Percentiles rank a stretch among this genome's conserved stretches.
phyloP scores from a whole-genome alignment of 2,113 vertebrate species.

The Isurus oxyrinchus region DNA sequence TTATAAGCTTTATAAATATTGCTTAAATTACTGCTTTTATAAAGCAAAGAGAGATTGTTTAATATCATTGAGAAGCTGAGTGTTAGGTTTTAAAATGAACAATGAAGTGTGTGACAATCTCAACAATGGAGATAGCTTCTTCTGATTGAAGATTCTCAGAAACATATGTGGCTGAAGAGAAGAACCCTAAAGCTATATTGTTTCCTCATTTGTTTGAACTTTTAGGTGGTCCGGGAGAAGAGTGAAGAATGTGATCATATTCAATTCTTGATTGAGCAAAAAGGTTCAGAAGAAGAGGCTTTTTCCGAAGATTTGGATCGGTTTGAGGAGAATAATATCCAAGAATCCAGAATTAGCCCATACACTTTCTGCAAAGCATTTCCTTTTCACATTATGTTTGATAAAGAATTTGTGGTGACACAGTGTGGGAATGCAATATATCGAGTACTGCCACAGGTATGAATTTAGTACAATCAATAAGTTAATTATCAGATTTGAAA shows the following conservation, averaged over 20 bases:
- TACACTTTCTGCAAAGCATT: conserved; percentile 98
- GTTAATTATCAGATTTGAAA: not conserved
- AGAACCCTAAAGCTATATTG: not conserved
- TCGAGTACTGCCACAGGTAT: conserved; percentile 91
- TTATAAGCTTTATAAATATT: not conserved
- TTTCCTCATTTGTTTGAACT: not conserved
- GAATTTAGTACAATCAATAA: not conserved
- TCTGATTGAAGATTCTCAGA: not conserved
- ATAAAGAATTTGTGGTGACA: conserved; percentile 84
- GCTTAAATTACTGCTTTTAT: not conserved
- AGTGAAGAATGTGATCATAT: conserved; percentile 95
- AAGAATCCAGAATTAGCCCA: conserved; percentile 93
- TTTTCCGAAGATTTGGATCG: conserved; percentile 92
- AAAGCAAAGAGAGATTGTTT: not conserved
- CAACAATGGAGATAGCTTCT: not conserved
- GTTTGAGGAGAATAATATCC: conserved; percentile 92
- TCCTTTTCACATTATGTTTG: conserved; percentile 97
- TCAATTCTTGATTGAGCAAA: conserved; percentile 97
- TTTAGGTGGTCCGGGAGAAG: conserved; percentile 91
- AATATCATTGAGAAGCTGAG: not conserved
- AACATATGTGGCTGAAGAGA: not conserved
- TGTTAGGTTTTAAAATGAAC: not conserved
- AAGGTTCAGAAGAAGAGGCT: conserved; percentile 90
- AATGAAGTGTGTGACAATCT: no score
- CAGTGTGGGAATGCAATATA: conserved; percentile 97